Evolutionary conservation across 2,888 invertebrate species (phyloP).

Genomic region (Rhamphomyia laevipes): DNA sequence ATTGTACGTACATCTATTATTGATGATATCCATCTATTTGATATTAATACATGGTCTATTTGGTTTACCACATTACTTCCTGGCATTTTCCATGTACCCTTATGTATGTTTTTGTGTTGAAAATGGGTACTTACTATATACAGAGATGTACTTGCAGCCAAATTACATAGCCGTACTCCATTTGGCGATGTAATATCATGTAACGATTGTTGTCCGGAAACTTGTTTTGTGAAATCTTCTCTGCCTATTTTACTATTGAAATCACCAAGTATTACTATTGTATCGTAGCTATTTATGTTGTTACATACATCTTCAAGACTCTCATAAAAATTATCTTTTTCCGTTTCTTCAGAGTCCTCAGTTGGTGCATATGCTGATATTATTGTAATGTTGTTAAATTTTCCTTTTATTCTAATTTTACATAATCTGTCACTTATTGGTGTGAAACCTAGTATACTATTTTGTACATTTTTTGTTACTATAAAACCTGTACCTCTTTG

Average conservation of each 20-base stretch:
- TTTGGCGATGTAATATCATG: background rate
- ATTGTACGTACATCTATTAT: background rate
- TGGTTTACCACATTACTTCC: too few species aligned
- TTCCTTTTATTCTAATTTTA: background rate
- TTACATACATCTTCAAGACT: background rate
- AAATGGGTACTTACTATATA: too few species aligned
- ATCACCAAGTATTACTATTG: background rate
- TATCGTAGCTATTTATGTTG: background rate
- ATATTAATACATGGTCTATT: too few species aligned
- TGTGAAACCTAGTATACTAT: background rate
- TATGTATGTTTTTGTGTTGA: too few species aligned
- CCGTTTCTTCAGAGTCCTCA: background rate
- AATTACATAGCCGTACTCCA: background rate
- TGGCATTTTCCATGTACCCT: too few species aligned
- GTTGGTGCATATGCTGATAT: too few species aligned
- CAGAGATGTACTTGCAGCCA: background rate
- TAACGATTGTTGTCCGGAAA: too few species aligned
- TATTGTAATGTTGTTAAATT: background rate
- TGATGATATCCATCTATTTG: too few species aligned
- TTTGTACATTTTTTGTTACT: background rate
- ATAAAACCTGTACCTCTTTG: background rate
- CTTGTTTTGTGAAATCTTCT: background rate
- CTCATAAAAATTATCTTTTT: background rate
- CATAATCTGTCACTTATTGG: background rate
- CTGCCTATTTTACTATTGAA: background rate